Conservation (phyloP, 2,888 invertebrate genomes). For the Muschampia plurimacula region DNA sequence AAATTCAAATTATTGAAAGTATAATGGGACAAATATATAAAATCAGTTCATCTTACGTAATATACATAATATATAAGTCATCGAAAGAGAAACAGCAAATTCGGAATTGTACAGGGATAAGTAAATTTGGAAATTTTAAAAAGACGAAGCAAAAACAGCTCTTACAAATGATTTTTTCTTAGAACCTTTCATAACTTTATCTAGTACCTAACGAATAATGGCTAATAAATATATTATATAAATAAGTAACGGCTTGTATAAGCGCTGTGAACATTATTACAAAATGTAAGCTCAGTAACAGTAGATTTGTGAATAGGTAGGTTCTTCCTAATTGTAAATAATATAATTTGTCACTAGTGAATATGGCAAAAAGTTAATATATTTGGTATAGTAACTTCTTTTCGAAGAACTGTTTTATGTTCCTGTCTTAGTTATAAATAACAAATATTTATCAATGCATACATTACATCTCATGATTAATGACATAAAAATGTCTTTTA, state of each 20-base stretch:
- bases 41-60: conserved; percentile 25
- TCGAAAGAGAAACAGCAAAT: conserved; percentile 69
- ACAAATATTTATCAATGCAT: conserved; percentile 64
- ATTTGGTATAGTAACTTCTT: conserved; percentile 69
- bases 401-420: conserved; percentile 83
- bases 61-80: conserved; percentile 46
- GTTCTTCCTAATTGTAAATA: conserved; percentile 77
- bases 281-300: conserved; percentile 72
- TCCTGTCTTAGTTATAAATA: conserved; percentile 84
- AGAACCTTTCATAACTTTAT: conserved; percentile 52
- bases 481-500: conserved; percentile 41
- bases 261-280: conserved; percentile 73
- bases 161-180: conserved; percentile 50
- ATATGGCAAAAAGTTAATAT: conserved; percentile 79
- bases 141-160: conserved; percentile 9
- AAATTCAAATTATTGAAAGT: conserved; percentile 44
- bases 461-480: conserved; percentile 39
- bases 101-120: conserved; percentile 85
- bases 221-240: conserved; percentile 45
- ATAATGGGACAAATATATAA: conserved; percentile 26
- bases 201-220: conserved; percentile 35
- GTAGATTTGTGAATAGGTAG: conserved; percentile 74
- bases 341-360: conserved; percentile 64
- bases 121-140: conserved; percentile 52
- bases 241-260: conserved; percentile 67